These are phyloP conservation scores for Halyomorpha halys DNA, from an alignment of 1,140 invertebrate species.

Conservation along the genomic window DNA sequence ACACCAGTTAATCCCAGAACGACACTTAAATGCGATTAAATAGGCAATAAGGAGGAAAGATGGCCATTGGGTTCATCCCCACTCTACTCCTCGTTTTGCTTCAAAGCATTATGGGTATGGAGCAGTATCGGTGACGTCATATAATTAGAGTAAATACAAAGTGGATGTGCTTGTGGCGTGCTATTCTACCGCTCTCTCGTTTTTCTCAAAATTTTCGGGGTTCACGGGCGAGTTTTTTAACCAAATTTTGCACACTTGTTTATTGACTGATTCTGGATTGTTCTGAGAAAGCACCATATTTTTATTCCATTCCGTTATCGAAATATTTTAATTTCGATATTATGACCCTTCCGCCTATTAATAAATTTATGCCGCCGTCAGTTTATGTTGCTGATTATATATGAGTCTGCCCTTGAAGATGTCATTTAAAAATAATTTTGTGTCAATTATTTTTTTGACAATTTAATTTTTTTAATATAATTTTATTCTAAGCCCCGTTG, in stretches of 20 bases:
- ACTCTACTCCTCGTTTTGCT: constrained; percentile 27
- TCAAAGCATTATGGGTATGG: constrained; percentile 35
- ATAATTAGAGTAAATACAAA: constrained; percentile 69
- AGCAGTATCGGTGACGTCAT: constrained; percentile 54
- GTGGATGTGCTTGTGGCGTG: constrained; percentile 57
- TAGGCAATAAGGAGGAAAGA: constrained; percentile 4
- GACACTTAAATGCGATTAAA: constrained; percentile 6
- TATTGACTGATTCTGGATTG: constrained; percentile 4
- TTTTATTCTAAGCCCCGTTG: background rate
- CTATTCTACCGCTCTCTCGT: constrained; percentile 43
- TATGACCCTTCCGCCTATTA: background rate
- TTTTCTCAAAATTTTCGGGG: constrained; percentile 32
- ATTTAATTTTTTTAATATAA: background rate
- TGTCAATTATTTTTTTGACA: background rate
- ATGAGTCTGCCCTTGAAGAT: no score
- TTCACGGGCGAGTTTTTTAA: constrained; percentile 16
- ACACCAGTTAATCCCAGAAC: background rate
- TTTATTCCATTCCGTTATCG: constrained; percentile 6
- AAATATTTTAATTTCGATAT: constrained; percentile 21
- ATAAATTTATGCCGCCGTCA: no score
- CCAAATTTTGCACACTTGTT: constrained; percentile 17
- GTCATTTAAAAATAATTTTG: no score
- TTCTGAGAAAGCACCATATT: constrained; percentile 5
- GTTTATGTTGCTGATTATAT: no score
- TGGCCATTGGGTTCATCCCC: constrained; percentile 15